These are phyloP conservation scores for Romanogobio albipinnatus DNA, from an alignment of 2,113 vertebrate species.

Conservation along the genomic window DNA sequence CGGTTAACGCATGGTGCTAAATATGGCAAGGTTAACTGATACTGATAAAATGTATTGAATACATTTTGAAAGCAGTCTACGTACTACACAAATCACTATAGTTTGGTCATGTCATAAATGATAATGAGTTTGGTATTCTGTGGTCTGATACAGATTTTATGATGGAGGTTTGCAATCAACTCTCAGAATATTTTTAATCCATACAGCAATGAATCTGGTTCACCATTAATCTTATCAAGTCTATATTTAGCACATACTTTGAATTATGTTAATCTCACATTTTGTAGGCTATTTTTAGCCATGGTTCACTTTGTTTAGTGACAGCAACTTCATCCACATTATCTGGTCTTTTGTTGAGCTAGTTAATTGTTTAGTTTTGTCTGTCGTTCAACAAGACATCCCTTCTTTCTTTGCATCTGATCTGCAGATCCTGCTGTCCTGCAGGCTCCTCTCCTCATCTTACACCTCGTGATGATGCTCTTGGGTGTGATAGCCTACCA, in stretches of 20 bases:
- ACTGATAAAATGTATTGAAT: not conserved
- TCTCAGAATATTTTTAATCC: slow-evolving; percentile 7
- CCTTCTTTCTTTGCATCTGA: not conserved
- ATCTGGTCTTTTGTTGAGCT: not conserved
- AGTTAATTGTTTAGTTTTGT: not conserved
- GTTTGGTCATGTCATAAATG: not conserved
- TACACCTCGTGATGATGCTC: slow-evolving; percentile 30
- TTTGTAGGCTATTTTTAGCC: not conserved
- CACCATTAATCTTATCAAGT: not conserved
- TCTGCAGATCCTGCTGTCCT: not conserved
- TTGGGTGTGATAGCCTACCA: slow-evolving; percentile 28
- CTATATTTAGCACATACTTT: not conserved
- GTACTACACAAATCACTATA: not conserved
- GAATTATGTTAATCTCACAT: not conserved
- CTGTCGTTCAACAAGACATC: not conserved
- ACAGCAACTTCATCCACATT: not conserved
- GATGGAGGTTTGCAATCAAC: not conserved
- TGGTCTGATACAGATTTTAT: not conserved
- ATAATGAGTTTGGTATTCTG: not conserved
- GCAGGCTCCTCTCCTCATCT: not conserved
- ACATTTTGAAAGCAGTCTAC: not conserved
- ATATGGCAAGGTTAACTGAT: not conserved
- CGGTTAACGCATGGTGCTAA: not conserved
- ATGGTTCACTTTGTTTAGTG: not conserved
- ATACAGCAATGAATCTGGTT: not conserved